Evolutionary conservation across 2,113 vertebrate species (phyloP).

Genomic region (Campylomormyrus tamandua): DNA sequence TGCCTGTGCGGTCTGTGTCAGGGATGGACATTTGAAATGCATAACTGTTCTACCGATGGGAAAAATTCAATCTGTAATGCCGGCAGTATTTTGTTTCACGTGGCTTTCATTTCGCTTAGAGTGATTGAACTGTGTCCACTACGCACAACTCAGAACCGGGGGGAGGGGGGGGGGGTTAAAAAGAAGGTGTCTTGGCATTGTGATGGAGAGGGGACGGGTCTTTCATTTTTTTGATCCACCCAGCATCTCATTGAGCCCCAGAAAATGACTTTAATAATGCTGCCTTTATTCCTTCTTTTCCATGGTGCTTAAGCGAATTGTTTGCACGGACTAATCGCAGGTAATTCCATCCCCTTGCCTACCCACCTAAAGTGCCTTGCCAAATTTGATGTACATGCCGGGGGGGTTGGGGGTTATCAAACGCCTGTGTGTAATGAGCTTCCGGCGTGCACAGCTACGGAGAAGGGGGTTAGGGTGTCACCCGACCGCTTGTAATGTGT

Average conservation of each 20-base stretch:
- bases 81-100: conserved; percentile 38
- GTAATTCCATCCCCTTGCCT: conserved; percentile 47
- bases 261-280: conserved; percentile 56
- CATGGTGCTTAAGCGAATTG: conserved; percentile 47
- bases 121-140: conserved; percentile 44
- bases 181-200: conserved; percentile 1
- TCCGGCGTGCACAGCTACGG: conserved; percentile 9
- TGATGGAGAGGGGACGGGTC: not conserved
- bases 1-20: not conserved
- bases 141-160: conserved; percentile 28
- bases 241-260: conserved; percentile 39
- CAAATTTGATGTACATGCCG: conserved; percentile 48
- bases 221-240: conserved; percentile 19
- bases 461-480: not conserved
- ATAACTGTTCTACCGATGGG: not conserved
- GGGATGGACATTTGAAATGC: not conserved
- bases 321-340: conserved; percentile 62
- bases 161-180: not conserved
- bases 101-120: conserved; percentile 42
- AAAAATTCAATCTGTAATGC: conserved; percentile 15
- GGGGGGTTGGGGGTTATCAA: not conserved
- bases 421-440: conserved; percentile 21
- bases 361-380: conserved; percentile 56
- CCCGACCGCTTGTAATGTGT: not conserved
- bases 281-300: conserved; percentile 42